Evolutionary conservation across 2,113 vertebrate genomes (phyloP).

Genomic region (Erythrolamprus reginae): DNA sequence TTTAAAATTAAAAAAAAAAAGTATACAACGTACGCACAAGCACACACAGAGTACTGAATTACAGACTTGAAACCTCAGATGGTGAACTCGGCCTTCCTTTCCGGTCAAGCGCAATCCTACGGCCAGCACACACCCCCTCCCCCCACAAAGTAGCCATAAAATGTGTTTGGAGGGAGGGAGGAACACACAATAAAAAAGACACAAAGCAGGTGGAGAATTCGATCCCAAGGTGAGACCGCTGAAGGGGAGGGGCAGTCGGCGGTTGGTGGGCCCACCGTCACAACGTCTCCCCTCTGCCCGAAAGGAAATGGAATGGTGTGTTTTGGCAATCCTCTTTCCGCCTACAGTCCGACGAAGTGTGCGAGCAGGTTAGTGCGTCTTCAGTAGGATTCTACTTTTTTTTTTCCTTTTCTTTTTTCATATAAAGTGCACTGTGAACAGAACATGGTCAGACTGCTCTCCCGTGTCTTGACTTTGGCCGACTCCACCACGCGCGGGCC

Average conservation of each 20-base stretch:
- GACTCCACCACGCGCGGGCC: background rate
- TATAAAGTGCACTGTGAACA: slow-evolving; percentile 51
- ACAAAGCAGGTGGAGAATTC: slow-evolving; percentile 47
- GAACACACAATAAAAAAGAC: slow-evolving; percentile 48
- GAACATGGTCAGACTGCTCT: slow-evolving; percentile 23
- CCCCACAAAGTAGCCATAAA: background rate
- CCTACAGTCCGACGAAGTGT: slow-evolving; percentile 26
- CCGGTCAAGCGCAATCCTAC: slow-evolving; percentile 51
- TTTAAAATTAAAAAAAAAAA: slow-evolving; percentile 15
- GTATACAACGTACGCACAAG: background rate
- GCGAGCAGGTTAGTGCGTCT: slow-evolving; percentile 31
- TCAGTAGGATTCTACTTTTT: slow-evolving; percentile 24
- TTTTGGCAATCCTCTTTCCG: background rate
- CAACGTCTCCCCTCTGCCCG: slow-evolving; percentile 1
- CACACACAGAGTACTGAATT: slow-evolving; percentile 44
- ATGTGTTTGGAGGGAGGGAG: background rate
- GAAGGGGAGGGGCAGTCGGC: slow-evolving; percentile 36
- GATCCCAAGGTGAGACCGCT: background rate
- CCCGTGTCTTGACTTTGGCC: slow-evolving; percentile 3
- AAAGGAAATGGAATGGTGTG: slow-evolving; percentile 29
- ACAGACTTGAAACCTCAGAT: slow-evolving; percentile 61
- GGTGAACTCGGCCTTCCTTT: slow-evolving; percentile 57
- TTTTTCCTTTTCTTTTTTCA: background rate
- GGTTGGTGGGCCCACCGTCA: slow-evolving; percentile 27
- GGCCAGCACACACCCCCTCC: slow-evolving; percentile 45